Evolutionary conservation across 2,113 vertebrate genomes (phyloP).

Genomic region (Zootoca vivipara): DNA sequence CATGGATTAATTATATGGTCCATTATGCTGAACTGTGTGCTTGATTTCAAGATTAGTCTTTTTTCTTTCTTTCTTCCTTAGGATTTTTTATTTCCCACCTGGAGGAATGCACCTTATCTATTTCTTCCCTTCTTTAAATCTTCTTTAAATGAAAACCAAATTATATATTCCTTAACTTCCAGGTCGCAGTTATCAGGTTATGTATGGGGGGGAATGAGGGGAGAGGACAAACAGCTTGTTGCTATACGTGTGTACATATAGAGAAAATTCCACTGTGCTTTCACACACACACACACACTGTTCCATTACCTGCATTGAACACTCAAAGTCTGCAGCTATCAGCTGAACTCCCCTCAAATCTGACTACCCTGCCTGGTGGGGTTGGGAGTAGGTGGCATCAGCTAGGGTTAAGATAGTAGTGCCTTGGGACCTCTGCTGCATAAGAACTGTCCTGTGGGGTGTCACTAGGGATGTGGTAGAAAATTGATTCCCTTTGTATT

Average conservation of each 20-base stretch:
- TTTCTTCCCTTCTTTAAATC: background rate
- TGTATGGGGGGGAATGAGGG: background rate
- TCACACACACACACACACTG: too few relatives aligned
- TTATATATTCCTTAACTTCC: conserved; percentile 32
- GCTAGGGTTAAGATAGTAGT: too few relatives aligned
- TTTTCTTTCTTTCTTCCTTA: background rate
- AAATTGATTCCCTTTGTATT: too few relatives aligned
- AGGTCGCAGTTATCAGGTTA: conserved; percentile 17
- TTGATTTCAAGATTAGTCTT: conserved; percentile 61
- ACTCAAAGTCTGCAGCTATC: too few relatives aligned
- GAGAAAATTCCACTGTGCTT: background rate
- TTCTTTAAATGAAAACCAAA: conserved; percentile 9
- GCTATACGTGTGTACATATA: background rate
- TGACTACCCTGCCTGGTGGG: too few relatives aligned
- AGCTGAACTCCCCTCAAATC: too few relatives aligned
- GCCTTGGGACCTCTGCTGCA: too few relatives aligned
- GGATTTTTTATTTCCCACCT: conserved; percentile 52
- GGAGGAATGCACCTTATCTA: conserved; percentile 44
- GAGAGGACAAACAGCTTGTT: background rate
- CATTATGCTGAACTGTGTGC: conserved; percentile 70
- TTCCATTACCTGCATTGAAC: background rate
- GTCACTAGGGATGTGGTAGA: too few relatives aligned
- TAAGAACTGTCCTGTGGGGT: too few relatives aligned
- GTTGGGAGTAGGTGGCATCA: too few relatives aligned
- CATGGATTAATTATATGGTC: conserved; percentile 77